Conservation (phyloP, 2,113 vertebrate genomes). For the Panthera uncia region DNA sequence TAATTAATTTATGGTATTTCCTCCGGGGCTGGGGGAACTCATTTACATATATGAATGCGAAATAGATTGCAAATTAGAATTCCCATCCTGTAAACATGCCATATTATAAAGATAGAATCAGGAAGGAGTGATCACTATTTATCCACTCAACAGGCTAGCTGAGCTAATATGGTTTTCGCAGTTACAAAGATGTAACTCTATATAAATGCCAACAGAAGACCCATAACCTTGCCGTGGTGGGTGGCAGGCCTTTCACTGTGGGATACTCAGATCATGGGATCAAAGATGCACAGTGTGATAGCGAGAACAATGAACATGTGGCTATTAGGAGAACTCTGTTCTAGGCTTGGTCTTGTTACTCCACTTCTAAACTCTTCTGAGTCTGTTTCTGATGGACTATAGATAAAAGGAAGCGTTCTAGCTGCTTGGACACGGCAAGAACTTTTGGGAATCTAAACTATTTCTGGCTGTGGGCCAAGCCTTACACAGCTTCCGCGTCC, state of each 20-base stretch:
- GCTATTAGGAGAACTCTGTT: not conserved
- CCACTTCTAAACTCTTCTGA: not conserved
- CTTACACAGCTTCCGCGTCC: not conserved
- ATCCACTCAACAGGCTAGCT: not conserved
- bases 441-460: not conserved
- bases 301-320: not conserved
- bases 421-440: not conserved
- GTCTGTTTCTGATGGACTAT: not conserved
- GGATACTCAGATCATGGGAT: not conserved
- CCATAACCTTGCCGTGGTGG: not conserved
- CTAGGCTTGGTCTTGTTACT: not conserved
- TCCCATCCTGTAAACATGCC: not conserved
- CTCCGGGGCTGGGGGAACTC: not conserved
- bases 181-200: not conserved
- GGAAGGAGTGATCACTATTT: not conserved
- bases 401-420: not conserved
- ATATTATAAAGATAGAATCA: constrained; percentile 12
- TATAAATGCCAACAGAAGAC: not conserved
- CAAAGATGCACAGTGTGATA: not conserved
- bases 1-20: constrained; percentile 11
- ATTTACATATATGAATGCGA: constrained; percentile 6
- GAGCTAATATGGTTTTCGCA: not conserved
- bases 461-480: not conserved
- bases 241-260: not conserved
- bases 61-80: constrained; percentile 39